Base-by-base conservation (phyloP, 2,113 vertebrate genomes). In the Scophthalmus maximus region DNA sequence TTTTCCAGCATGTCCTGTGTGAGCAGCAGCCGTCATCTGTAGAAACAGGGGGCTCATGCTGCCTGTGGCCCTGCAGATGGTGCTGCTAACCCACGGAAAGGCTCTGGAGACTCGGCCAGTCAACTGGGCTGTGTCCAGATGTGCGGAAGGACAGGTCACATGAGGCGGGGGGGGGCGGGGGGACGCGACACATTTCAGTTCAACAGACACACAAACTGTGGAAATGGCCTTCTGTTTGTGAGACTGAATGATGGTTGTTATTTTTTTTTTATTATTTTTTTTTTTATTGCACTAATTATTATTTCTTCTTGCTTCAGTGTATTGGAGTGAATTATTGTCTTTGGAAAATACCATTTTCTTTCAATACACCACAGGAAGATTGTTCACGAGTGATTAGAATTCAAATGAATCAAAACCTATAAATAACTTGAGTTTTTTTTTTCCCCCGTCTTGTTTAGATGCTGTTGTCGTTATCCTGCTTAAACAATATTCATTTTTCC, bases 51-150 rank as follows among this genome's bases (percentile, higher is more conserved):
- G 2, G 4, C 4, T 23, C 22, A 32, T 58, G 34, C 14, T 20
- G 0, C 5, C 1, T 4, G 12, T 2, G 2, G 18, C 8, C 89
- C 89, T 34, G 75, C 76, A 89, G 89, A 27, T 78, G 89, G 89
- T 2, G 87, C 75, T 82, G 76, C 69, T 83, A 26, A 65, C 55
- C 69, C 34, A 18, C 22, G 8, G 6, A 36, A 11, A 55, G 29
- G 20, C 51, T 3, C 25, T 25, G 18, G n/a, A 20, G 6, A 36
- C 5, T 44, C 27, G 46, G 18, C 47, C 3, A 40, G 49, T 20
- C 11, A 32, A 55, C 25, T n/a, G 2, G 0, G 8, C 26, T 60
- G 25, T 18, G 18, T 12, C 20, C 40, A 61, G 23, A 60, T 47
- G 36, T 66, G 36, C 15, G 22, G 20, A 15, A 17, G 40, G 42